Evolutionary conservation across 2,888 invertebrate species (phyloP), one percentile per base, ranked within the genome.

Genomic region (Orchestes rusci): DNA sequence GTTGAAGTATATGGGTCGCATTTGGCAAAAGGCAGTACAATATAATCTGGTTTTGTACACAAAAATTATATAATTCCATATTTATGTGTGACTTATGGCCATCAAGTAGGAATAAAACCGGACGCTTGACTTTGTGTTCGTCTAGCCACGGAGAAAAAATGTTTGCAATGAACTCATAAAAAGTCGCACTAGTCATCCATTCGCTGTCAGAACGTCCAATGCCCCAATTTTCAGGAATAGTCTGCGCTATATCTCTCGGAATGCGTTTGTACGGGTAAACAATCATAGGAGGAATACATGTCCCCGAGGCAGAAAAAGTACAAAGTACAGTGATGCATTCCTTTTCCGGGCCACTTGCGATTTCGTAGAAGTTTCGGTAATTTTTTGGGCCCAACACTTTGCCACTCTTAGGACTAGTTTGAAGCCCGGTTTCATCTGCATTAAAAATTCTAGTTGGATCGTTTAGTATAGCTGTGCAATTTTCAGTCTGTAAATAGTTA

Each of bases 201-300:
- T 57, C 57, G 16, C 43, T 32, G 40, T 58, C 56, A n/a, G 48
- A 51, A 41, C 53, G 37, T 35, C 55, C 53, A 8, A 59, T 45
- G 34, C 40, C 48, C 48, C 52, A 59, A 18, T 41, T 44, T 23
- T 54, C 45, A 27, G 53, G 56, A 34, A 55, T 48, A 34, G 45
- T 46, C 35, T 46, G 28, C 20, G 50, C 44, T 12, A 57, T 31
- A 29, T 54, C 54, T 33, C 40, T 45, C 18, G 56, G 56, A 28
- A 58, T 47, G 19, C 56, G 29, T 50, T 57, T 53, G 34, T 55
- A 55, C 4, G 59, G 56, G 39, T 47, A 56, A 17, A 57, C 51
- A 15, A 56, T 43, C 45, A 56, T 53, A 16, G 57, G 57, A 16
- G 56, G 55, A 20, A 47, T 47, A 32, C 40, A 20, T 32, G 32